These are phyloP conservation scores for Lethocerus indicus DNA, from an alignment of 1,140 invertebrate species.

Conservation along the genomic window DNA sequence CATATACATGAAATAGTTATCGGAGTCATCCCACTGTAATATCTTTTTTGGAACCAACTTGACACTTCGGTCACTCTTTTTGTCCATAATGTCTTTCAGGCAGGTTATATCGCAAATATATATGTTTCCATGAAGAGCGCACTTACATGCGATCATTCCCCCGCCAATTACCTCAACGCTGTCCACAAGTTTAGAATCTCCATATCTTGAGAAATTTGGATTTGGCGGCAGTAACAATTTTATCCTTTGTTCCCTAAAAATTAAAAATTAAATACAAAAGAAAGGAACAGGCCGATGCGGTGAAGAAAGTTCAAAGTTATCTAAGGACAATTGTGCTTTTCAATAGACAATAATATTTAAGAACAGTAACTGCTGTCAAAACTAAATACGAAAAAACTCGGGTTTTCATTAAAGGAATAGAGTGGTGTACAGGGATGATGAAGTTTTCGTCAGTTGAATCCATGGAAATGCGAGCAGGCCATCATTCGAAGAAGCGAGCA, in stretches of 20 bases:
- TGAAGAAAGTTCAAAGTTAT: too few relatives aligned
- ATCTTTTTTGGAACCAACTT: slow-evolving; percentile 20
- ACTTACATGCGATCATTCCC: slow-evolving; percentile 25
- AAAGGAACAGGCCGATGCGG: too few relatives aligned
- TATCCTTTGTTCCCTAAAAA: neutral
- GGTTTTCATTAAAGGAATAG: too few relatives aligned
- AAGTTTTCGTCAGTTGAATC: too few relatives aligned
- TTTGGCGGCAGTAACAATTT: too few relatives aligned
- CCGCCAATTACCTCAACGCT: slow-evolving; percentile 20
- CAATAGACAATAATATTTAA: too few relatives aligned
- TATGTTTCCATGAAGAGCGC: slow-evolving; percentile 26
- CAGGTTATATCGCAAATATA: slow-evolving; percentile 21
- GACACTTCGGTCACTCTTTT: slow-evolving; percentile 7
- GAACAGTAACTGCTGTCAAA: too few relatives aligned
- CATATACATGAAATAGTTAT: slow-evolving; percentile 31
- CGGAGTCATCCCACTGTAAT: slow-evolving; percentile 26
- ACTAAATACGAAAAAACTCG: too few relatives aligned
- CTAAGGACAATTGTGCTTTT: too few relatives aligned
- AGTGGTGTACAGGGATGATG: too few relatives aligned
- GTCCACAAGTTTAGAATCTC: slow-evolving; percentile 21
- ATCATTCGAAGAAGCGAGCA: slow-evolving; percentile 16
- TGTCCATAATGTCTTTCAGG: neutral
- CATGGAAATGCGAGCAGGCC: slow-evolving; percentile 13
- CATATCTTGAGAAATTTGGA: too few relatives aligned
- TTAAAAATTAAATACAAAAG: too few relatives aligned